These are phyloP conservation scores for Aphrocallistes beatrix DNA, from an alignment of 37 sponge, comb jelly and placozoan genomes.

Conservation along the genomic window DNA sequence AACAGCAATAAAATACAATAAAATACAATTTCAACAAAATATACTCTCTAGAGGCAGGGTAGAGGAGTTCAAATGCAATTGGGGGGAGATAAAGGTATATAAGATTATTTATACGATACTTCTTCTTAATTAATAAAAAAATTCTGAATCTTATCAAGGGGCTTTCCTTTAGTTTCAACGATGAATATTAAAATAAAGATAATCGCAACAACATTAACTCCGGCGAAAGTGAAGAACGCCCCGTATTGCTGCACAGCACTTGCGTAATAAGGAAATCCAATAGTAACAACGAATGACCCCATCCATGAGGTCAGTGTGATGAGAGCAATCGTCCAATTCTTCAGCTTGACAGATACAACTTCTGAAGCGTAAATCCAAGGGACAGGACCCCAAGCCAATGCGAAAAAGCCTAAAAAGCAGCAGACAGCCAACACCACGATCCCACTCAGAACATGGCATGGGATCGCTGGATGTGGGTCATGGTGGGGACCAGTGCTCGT, in stretches of 20 bases:
- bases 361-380: not conserved
- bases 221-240: not conserved
- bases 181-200: not conserved
- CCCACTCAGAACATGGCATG: not conserved
- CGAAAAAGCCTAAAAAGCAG: not conserved
- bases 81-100: too few species aligned
- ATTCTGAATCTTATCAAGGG: not conserved
- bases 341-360: not conserved
- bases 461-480: not conserved
- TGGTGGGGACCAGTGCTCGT: not conserved
- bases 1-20: too few species aligned
- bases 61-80: too few species aligned
- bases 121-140: too few species aligned
- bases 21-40: too few species aligned
- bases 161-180: not conserved
- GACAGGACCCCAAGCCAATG: not conserved
- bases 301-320: not conserved
- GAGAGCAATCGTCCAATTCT: not conserved
- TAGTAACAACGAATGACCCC: not conserved
- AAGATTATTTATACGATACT: too few species aligned
- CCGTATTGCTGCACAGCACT: slow-evolving; percentile 4
- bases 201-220: not conserved
- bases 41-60: too few species aligned
- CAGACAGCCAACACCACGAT: not conserved
- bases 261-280: not conserved